Evolutionary conservation across 2,113 vertebrate species (phyloP), one percentile per base, ranked within the genome.

Genomic region (Mormyrus iriodes): DNA sequence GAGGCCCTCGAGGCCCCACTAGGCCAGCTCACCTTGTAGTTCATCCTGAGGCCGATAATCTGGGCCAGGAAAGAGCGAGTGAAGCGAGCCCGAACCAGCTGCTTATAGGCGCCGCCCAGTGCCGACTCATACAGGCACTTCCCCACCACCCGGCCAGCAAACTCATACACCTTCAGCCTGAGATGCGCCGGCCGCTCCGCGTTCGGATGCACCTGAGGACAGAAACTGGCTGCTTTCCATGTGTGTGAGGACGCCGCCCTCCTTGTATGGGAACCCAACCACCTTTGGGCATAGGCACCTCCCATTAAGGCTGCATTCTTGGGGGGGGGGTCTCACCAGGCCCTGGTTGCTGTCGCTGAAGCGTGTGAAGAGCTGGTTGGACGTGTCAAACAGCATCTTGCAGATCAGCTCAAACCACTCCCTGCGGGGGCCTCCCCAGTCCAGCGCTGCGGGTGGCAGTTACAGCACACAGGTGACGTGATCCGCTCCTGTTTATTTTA

Each of bases 111-210:
- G 76, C 97, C 98, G 86, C 98, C 98, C 90, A 98, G 95, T 76
- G 98, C 98, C 0, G 98, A 99, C 88, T 99, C 98, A 86, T 98
- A 99, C n/a, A 99, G 95, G 94, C 98, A 99, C 93, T 99, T 99
- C 39, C 98, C 98, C 17, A 99, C 98, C 0, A 99, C 93, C 24
- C 97, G 96, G 2, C 98, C 98, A 0, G 98, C 98, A 95, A 99
- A 99, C 93, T 99, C 98, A 21, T 99, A 99, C 42, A 99, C 94
- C 93, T 99, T 99, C 87, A 98, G 94, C 2, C 98, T 97, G 85
- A 98, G 92, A 39, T 97, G 96, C 0, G 96, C 90, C 0, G 97
- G 96, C 42, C 97, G 96, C 4, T 97, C 96, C 0, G 98, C 95
- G 48, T 99, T 99, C 17, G 98, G 98, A 90, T 99, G 98, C 3